These are phyloP conservation scores for Trachelus iudaicus DNA, from an alignment of 2,888 invertebrate species.

Conservation along the genomic window DNA sequence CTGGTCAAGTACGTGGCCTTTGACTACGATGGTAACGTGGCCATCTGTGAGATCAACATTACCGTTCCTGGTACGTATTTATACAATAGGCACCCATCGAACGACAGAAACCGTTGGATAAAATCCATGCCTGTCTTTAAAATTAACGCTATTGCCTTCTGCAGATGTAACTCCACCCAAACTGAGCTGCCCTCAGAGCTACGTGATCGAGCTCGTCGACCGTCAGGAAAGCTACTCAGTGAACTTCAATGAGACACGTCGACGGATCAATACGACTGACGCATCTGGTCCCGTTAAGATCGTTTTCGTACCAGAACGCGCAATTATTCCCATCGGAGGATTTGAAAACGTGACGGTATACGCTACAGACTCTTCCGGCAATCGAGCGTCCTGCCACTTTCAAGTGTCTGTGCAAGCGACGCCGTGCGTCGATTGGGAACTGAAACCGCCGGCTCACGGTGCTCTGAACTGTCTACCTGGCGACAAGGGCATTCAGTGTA, in stretches of 20 bases:
- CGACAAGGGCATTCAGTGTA: slow-evolving; percentile 85
- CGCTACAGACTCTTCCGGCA: slow-evolving; percentile 88
- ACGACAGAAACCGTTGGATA: slow-evolving; percentile 7
- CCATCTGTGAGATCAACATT: slow-evolving; percentile 96
- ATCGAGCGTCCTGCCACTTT: slow-evolving; percentile 91
- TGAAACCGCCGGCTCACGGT: slow-evolving; percentile 89
- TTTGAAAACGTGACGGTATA: slow-evolving; percentile 94
- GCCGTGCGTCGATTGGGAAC: slow-evolving; percentile 94
- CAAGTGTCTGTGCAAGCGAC: slow-evolving; percentile 94
- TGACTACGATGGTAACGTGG: slow-evolving; percentile 97
- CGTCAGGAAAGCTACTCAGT: slow-evolving; percentile 90
- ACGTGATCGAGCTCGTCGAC: slow-evolving; percentile 91
- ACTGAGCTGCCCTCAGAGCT: slow-evolving; percentile 92
- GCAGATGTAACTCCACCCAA: slow-evolving; percentile 89
- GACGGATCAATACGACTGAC: slow-evolving; percentile 86
- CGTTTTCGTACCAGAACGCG: slow-evolving; percentile 85
- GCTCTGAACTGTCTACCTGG: slow-evolving; percentile 87
- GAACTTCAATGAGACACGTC: slow-evolving; percentile 90
- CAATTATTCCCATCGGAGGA: slow-evolving; percentile 85
- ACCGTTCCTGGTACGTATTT: slow-evolving; percentile 78
- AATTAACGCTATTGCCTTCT: not conserved
- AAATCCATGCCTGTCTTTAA: no score
- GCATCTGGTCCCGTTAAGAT: slow-evolving; percentile 88
- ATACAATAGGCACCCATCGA: not conserved
- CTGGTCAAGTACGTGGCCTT: slow-evolving; percentile 96